A percentile compares a stretch with the other conserved stretches of the same genome.
Evolutionary conservation across 2,113 vertebrate genomes (phyloP).

Genomic region (Fregetta grallaria): DNA sequence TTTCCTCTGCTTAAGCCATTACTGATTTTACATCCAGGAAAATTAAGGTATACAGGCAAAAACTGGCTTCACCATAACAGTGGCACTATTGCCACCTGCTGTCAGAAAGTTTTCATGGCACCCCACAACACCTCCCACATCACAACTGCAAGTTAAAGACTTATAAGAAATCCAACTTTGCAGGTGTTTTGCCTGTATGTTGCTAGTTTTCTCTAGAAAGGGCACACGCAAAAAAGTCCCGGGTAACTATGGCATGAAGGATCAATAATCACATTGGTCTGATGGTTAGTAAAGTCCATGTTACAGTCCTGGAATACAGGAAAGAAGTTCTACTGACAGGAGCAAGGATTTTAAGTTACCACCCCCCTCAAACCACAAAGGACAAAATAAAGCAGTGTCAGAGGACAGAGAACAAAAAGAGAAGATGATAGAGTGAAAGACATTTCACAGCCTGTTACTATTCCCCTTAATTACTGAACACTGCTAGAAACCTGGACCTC

Average conservation of each 20-base stretch:
- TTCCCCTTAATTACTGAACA: background rate
- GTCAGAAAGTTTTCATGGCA: background rate
- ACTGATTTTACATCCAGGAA: conserved; percentile 9
- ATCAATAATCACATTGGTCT: background rate
- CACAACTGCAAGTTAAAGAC: background rate
- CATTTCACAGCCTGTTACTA: background rate
- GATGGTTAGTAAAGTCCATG: background rate
- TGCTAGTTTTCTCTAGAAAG: background rate
- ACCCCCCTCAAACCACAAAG: background rate
- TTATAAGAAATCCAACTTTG: background rate
- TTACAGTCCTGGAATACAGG: background rate
- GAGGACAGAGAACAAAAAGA: background rate
- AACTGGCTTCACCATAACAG: background rate
- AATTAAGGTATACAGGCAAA: background rate
- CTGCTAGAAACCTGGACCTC: background rate
- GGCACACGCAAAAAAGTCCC: background rate
- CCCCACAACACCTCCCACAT: rapidly evolving
- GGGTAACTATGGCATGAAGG: background rate
- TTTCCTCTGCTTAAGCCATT: conserved; percentile 15
- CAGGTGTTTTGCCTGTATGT: background rate
- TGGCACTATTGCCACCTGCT: conserved; percentile 45
- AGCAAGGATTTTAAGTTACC: background rate
- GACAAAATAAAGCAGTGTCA: background rate
- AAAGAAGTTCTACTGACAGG: background rate
- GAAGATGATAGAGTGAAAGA: background rate